phyloP scores from a whole-genome alignment of 2,113 vertebrate genomes.

The Heterocephalus glaber region DNA sequence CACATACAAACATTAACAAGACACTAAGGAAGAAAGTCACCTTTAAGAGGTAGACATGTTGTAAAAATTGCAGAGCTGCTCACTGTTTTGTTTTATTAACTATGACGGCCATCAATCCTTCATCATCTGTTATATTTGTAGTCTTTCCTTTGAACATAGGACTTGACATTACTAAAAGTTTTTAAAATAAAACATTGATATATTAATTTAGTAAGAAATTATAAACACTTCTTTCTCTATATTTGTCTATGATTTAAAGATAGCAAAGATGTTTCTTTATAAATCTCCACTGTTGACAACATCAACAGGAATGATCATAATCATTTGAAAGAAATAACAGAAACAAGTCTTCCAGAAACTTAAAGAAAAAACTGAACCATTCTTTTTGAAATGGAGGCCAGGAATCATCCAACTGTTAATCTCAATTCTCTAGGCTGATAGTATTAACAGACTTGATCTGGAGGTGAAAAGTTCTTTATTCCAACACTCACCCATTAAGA shows the following conservation, averaged over 20 bases:
- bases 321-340: slow-evolving; percentile 37
- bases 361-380: not conserved
- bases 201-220: not conserved
- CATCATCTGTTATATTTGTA: not conserved
- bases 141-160: not conserved
- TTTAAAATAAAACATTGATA: not conserved
- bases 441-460: not conserved
- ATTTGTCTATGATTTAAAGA: not conserved
- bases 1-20: not conserved
- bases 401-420: not conserved
- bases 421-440: not conserved
- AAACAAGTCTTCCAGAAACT: slow-evolving; percentile 10
- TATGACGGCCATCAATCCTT: not conserved
- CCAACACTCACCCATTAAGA: not conserved
- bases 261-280: not conserved
- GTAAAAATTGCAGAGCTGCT: not conserved
- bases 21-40: slow-evolving; percentile 14
- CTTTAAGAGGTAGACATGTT: not conserved
- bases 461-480: not conserved
- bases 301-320: slow-evolving; percentile 2
- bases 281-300: not conserved
- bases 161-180: not conserved
- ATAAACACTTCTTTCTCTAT: not conserved
- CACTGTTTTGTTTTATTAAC: not conserved
- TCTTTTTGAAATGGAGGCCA: slow-evolving; percentile 19